These are phyloP conservation scores for Sinocyclocheilus anshuiensis DNA, from an alignment of 2,113 vertebrate genomes.

Conservation along the genomic window DNA sequence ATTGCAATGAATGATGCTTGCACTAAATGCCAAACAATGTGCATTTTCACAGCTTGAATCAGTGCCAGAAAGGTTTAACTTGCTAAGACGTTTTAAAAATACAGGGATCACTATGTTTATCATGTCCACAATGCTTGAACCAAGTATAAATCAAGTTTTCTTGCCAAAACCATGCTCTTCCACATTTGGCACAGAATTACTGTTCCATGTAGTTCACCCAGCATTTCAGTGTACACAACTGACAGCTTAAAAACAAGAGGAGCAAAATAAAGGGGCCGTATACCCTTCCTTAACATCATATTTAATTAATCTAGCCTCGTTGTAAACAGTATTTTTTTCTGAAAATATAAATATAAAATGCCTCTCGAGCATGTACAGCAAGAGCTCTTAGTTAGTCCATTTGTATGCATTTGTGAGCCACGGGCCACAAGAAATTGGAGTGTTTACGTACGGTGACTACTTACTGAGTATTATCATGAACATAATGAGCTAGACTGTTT, in stretches of 20 bases:
- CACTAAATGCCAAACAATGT: not conserved
- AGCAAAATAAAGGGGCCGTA: not conserved
- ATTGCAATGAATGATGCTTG: not conserved
- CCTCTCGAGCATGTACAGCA: not conserved
- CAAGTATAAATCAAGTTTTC: not conserved
- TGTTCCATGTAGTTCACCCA: not conserved
- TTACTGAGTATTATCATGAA: not conserved
- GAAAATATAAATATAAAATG: not conserved
- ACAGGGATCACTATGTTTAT: not conserved
- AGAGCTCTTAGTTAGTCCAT: not conserved
- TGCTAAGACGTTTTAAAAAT: not conserved
- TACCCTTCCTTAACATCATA: not conserved
- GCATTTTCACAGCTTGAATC: constrained; percentile 8
- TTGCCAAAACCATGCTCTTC: not conserved
- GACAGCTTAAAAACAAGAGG: constrained; percentile 10
- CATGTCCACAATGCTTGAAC: constrained; percentile 13
- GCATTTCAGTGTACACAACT: not conserved
- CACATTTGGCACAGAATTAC: constrained; percentile 29
- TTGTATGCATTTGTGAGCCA: not conserved
- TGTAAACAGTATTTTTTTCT: not conserved
- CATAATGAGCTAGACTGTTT: not conserved
- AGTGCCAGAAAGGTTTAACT: not conserved
- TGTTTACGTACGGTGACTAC: too few relatives aligned
- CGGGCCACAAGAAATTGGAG: too few relatives aligned
- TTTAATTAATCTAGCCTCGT: not conserved